These are phyloP conservation scores for Drosophila mojavensis DNA, from an alignment of 1,140 invertebrate species.

Conservation along the genomic window DNA sequence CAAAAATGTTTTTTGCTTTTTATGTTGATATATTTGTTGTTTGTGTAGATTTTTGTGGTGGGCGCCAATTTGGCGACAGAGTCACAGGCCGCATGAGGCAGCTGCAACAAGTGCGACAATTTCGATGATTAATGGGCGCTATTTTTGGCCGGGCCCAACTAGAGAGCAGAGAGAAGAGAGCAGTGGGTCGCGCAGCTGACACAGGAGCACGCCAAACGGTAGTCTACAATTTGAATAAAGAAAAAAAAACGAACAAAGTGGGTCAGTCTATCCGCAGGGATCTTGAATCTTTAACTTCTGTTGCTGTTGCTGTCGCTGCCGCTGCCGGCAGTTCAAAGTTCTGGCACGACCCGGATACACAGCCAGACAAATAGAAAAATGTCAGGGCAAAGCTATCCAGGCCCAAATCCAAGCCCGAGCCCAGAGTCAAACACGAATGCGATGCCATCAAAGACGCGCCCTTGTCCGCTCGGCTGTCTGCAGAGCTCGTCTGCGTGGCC, in stretches of 20 bases:
- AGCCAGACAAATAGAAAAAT: conserved; percentile 44
- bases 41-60: conserved; percentile 18
- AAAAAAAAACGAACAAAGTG: conserved; percentile 1
- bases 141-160: conserved; percentile 26
- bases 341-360: conserved; percentile 33
- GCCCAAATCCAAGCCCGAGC: background rate
- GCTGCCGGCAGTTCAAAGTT: conserved; percentile 42
- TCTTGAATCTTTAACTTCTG: conserved; percentile 8
- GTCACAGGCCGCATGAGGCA: conserved; percentile 26
- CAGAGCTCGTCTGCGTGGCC: conserved; percentile 2
- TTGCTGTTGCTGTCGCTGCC: conserved; percentile 5
- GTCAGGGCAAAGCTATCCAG: conserved; percentile 1
- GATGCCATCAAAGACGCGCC: conserved; percentile 59
- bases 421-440: conserved; percentile 9
- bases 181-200: background rate
- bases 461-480: conserved; percentile 30
- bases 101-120: conserved; percentile 52
- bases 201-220: conserved; percentile 25
- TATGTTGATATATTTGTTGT: conserved; percentile 6
- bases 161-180: background rate
- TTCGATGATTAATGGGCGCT: conserved; percentile 39
- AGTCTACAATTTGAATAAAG: conserved; percentile 12
- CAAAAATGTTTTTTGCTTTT: conserved; percentile 2
- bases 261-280: conserved; percentile 39
- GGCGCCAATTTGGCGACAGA: conserved; percentile 47